Conservation (phyloP, 2,113 vertebrate genomes). For the Orthonyx spaldingii region DNA sequence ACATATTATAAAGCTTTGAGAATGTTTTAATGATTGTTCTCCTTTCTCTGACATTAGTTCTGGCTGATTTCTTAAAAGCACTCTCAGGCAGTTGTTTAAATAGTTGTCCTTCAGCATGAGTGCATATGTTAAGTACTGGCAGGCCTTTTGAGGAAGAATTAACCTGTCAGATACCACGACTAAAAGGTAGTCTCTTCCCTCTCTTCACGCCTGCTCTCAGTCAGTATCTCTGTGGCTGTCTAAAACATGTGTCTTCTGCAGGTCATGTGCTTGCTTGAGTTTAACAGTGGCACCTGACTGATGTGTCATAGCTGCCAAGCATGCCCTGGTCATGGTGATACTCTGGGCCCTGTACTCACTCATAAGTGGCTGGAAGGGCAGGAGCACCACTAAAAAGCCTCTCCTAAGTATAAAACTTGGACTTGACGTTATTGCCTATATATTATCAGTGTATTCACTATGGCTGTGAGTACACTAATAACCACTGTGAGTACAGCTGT, state of each 20-base stretch:
- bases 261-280: neutral
- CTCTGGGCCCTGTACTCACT: neutral
- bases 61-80: constrained; percentile 23
- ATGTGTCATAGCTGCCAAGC: neutral
- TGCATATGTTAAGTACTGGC: neutral
- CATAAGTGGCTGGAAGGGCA: neutral
- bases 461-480: neutral
- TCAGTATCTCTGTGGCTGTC: neutral
- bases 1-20: neutral
- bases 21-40: constrained; percentile 19
- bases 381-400: neutral
- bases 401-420: neutral
- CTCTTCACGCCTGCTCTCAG: neutral
- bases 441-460: neutral
- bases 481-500: neutral
- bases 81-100: constrained; percentile 22
- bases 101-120: neutral
- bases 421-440: neutral
- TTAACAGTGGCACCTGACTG: neutral
- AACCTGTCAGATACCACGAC: neutral
- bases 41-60: neutral
- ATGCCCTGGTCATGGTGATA: neutral
- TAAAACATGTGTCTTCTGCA: neutral
- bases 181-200: neutral
- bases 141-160: neutral